Base-by-base conservation (phyloP, 2,797 vertebrate genomes). In the Tauraco hartlaubi region DNA sequence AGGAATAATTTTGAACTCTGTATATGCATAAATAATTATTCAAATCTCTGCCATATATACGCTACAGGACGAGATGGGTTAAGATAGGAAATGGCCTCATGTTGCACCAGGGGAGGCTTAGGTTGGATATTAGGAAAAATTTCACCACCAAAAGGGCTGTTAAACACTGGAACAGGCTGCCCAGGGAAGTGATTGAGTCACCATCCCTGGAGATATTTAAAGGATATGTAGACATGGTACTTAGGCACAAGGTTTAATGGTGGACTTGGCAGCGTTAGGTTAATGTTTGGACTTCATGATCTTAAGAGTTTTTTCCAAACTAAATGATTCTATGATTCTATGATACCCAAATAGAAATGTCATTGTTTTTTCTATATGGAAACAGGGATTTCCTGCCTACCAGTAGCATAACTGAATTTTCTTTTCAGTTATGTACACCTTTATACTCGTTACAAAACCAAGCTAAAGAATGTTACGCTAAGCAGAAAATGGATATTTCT, bases 1-100 rank as follows among this genome's bases (percentile, higher is more conserved):
- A 92, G 31, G 39, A 91, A 90, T 58, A 48, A 39, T 63, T 91
- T 85, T 80, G 78, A 97, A 85, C 22, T 81, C 25, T 35, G 7
- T 19, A 49, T n/a, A 29, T 52, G 5, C 16, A 82, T 14, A 85
- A 80, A 91, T 17, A 89, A 85, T 82, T 56, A 29, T 21, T 88
- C 14, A 85, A 79, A 55, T 51, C 10, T 56, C 28, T 55, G 77
- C 19, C 2, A 22, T 19, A 22, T 5, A 21, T 11, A 29, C 44
- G 29, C 6, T 31, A 51, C 2, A 62, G 12, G 4, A 55, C 0
- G 3, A 71, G 20, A 28, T 7, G 5, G 7, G 26, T 17, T 0
- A 5, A 80, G n/a, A 61, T 5, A 41, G 15, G 10, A 80, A 85
- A 59, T 14, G 5, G 4, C 21, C 16, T 77, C 21, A 88, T 43